Conservation (phyloP, 2,888 invertebrate species). For the Gibbula magus region DNA sequence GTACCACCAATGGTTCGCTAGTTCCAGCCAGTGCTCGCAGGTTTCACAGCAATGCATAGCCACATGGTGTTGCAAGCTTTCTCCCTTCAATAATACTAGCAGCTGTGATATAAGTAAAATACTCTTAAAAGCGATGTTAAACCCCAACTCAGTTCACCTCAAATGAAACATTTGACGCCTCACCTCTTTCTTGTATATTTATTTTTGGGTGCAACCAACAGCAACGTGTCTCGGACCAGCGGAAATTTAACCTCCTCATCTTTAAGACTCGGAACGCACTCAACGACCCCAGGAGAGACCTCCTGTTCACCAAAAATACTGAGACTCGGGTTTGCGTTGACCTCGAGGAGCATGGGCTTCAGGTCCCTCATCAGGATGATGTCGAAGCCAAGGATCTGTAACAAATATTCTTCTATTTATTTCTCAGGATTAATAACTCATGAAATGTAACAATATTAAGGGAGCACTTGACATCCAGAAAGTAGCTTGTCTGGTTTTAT, state of each 20-base stretch:
- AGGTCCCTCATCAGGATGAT: constrained; percentile 75
- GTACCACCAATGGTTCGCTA: too few species aligned
- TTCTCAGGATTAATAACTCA: too few species aligned
- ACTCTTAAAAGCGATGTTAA: too few species aligned
- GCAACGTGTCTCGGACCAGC: constrained; percentile 75
- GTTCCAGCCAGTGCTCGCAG: too few species aligned
- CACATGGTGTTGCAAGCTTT: too few species aligned
- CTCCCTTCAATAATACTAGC: too few species aligned
- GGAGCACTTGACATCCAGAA: too few species aligned
- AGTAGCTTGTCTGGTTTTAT: too few species aligned
- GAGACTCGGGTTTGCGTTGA: constrained; percentile 77
- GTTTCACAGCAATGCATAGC: too few species aligned
- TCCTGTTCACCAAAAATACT: constrained; percentile 75
- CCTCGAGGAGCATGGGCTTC: constrained; percentile 76
- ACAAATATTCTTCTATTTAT: not conserved
- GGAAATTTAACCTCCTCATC: constrained; percentile 76
- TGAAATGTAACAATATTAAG: too few species aligned
- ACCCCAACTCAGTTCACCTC: too few species aligned
- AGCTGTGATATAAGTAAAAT: too few species aligned
- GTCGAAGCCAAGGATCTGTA: constrained; percentile 77
- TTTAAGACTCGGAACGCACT: constrained; percentile 66
- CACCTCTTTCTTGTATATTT: constrained; percentile 46
- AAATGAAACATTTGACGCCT: not conserved
- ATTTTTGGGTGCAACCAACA: constrained; percentile 71
- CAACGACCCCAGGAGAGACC: constrained; percentile 63